Evolutionary conservation across 2,797 vertebrate genomes (phyloP).

Genomic region (Scyliorhinus canicula): DNA sequence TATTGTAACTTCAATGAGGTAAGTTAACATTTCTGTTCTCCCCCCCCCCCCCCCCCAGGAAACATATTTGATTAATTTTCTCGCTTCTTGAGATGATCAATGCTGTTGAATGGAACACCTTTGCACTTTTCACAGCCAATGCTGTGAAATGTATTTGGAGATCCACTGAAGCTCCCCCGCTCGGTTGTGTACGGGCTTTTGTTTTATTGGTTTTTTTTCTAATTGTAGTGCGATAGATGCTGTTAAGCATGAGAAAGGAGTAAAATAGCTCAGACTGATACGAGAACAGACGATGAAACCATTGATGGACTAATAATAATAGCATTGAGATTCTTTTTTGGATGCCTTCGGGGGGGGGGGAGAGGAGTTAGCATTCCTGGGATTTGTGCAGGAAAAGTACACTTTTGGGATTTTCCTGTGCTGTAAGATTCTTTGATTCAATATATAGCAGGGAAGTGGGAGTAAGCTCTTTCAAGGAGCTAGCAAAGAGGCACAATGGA

Average conservation of each 20-base stretch:
- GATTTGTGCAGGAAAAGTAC: not conserved
- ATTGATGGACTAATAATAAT: not conserved
- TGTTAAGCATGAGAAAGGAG: not conserved
- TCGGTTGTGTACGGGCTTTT: not conserved
- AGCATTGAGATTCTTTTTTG: not conserved
- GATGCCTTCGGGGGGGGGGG: not conserved
- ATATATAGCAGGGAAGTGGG: not conserved
- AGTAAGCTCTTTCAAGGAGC: not conserved
- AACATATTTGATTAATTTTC: not conserved
- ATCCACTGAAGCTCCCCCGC: not conserved
- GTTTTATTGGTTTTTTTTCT: not conserved
- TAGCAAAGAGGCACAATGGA: not conserved
- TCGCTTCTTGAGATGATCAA: not conserved
- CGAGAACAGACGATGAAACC: not conserved
- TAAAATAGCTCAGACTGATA: not conserved
- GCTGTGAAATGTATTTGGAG: not conserved
- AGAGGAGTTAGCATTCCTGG: not conserved
- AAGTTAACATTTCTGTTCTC: slow-evolving; percentile 6
- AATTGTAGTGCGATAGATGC: not conserved
- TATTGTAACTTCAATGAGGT: not conserved
- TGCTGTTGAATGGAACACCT: not conserved
- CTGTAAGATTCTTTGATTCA: not conserved
- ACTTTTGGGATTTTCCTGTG: not conserved
- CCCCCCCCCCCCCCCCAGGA: not conserved
- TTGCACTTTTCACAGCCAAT: not conserved